Evolutionary conservation across 2,888 invertebrate genomes (phyloP).

Genomic region (Apamea monoglypha): DNA sequence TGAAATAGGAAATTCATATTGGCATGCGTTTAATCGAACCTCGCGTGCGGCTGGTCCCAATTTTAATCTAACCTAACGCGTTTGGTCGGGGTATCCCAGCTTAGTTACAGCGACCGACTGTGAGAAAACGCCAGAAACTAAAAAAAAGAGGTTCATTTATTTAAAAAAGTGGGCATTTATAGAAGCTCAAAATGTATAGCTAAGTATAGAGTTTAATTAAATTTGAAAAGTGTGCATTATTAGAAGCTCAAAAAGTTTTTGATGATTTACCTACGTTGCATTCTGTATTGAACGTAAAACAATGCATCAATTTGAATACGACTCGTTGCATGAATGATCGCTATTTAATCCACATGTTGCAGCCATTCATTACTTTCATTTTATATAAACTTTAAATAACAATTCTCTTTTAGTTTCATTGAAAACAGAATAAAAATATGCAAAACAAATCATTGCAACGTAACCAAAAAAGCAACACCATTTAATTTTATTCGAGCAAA

Average conservation of each 20-base stretch:
- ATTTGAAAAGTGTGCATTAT: no score
- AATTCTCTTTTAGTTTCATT: neutral
- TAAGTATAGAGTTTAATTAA: no score
- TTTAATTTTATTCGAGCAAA: conserved; percentile 44
- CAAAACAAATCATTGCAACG: neutral
- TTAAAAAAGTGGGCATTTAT: no score
- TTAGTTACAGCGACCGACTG: no score
- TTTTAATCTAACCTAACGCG: no score
- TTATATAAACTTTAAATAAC: neutral
- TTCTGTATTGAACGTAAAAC: neutral
- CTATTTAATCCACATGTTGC: neutral
- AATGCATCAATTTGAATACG: neutral
- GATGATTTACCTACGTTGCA: neutral
- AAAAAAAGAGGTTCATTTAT: no score
- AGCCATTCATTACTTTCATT: neutral
- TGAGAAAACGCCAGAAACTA: no score
- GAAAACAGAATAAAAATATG: neutral
- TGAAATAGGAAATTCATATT: neutral
- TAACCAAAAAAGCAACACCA: conserved; percentile 29
- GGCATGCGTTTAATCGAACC: no score
- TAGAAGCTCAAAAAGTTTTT: no score
- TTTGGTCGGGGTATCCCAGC: no score
- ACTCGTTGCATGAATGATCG: neutral
- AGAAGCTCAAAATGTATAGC: no score
- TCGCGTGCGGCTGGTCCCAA: no score